Base-by-base conservation (phyloP, 2,797 vertebrate genomes). In the Chaetophractus vellerosus region DNA sequence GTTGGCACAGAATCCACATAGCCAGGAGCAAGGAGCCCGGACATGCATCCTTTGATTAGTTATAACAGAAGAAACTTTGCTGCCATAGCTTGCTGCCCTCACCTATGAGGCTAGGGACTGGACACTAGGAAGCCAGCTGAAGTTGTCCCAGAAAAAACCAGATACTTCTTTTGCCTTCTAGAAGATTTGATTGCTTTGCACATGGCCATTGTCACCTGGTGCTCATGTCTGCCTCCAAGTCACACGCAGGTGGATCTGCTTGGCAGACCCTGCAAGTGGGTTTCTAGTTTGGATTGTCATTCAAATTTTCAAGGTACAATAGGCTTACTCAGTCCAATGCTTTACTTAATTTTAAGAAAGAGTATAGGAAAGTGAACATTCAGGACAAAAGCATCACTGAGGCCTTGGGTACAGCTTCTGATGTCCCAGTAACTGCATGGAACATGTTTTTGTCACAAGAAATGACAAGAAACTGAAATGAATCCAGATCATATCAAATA, bases 261-360 rank as follows among this genome's bases (percentile, higher is more conserved):
- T 57, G 41, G 28, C 15, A 28, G 28, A 85, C 33, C 11, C 4
- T 23, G 9, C 21, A 36, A 52, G n/a, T 26, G 50, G 31, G 28
- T 31, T 69, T 76, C 52, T 1, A 18, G 0, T 41, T 72, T 24
- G 33, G 21, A 61, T 2, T 57, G 52, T 66, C 21, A 48, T 61
- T 86, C 64, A 68, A 24, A 24, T 23, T 38, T 68, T 74, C 59
- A 57, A 69, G 50, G 45, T 3, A 36, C 31, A 63, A 0, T 1
- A 28, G 52, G 1, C 31, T 68, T 59, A 55, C 24, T n/a, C 8
- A 63, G 21, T 7, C 78, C 11, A 36, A 1, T 15, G 55, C 18
- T 55, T 55, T 55, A 41, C 68, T 86, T 88, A 82, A 9, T n/a
- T 91, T 82, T 83, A 63, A n/a, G 89, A 41, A 74, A 84, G 45